These are phyloP conservation scores for Sisyra terminalis DNA, from an alignment of 2,888 invertebrate genomes.

Conservation along the genomic window DNA sequence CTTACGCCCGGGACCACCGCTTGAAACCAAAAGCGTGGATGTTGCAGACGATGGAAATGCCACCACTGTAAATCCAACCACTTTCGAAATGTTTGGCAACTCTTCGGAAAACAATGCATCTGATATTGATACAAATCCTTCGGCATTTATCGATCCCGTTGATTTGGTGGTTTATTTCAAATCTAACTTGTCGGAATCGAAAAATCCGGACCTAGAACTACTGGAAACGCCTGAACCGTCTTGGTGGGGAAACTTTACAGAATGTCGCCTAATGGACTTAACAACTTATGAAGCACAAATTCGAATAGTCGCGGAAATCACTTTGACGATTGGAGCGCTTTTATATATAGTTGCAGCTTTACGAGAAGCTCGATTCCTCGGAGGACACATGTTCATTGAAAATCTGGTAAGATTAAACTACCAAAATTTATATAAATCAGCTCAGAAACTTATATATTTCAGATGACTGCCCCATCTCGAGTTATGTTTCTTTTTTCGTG, in stretches of 20 bases:
- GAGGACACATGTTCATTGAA: conserved; percentile 85
- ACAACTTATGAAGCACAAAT: conserved; percentile 41
- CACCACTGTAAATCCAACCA: too few species aligned
- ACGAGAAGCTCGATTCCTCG: conserved; percentile 79
- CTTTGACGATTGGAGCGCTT: conserved; percentile 67
- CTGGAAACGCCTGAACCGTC: too few species aligned
- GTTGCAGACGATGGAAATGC: conserved; percentile 6
- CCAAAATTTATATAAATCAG: too few species aligned
- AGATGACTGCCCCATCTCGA: conserved; percentile 78
- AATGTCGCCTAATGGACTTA: conserved; percentile 53
- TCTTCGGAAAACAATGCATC: too few species aligned
- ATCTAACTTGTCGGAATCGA: too few species aligned
- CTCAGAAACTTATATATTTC: conserved; percentile 9
- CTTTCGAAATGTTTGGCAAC: too few species aligned
- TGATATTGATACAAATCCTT: too few species aligned
- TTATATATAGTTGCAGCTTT: conserved; percentile 72
- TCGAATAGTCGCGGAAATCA: conserved; percentile 59
- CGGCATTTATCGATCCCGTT: too few species aligned
- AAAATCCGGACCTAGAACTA: too few species aligned
- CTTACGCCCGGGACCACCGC: conserved; percentile 66
- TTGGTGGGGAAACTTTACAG: conserved; percentile 57
- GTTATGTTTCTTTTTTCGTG: conserved; percentile 93
- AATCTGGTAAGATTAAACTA: conserved; percentile 51
- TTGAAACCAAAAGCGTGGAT: conserved; percentile 20
- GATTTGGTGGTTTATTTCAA: too few species aligned